Percentiles rank a stretch among this genome's conserved stretches.
Evolutionary conservation across 2,888 invertebrate genomes (phyloP).

Genomic region (Ophioninae sp.): DNA sequence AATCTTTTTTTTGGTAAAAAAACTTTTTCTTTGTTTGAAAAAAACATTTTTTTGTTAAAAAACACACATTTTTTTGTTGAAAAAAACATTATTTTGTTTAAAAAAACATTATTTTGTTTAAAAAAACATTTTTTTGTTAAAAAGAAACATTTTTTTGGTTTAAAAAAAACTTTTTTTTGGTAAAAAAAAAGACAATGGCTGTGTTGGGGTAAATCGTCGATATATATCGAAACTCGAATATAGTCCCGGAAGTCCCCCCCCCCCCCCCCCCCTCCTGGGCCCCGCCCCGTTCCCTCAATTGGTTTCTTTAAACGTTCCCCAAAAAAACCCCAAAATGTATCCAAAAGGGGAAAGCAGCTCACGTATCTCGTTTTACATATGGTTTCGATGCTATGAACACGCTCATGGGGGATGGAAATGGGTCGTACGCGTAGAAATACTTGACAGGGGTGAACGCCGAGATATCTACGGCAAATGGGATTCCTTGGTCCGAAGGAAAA

Average conservation of each 20-base stretch:
- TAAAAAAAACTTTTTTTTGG: too few species aligned
- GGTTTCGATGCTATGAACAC: constrained; percentile 67
- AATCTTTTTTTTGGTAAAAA: too few species aligned
- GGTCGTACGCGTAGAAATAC: constrained; percentile 23
- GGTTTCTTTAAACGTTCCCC: constrained; percentile 36
- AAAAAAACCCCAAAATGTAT: constrained; percentile 59
- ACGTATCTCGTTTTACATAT: constrained; percentile 70
- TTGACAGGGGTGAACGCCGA: constrained; percentile 51
- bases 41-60: too few species aligned
- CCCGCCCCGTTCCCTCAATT: constrained; percentile 35
- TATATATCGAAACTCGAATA: constrained; percentile 34
- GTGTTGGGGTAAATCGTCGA: constrained; percentile 2
- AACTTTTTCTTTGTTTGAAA: too few species aligned
- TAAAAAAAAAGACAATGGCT: constrained; percentile 14
- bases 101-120: too few species aligned
- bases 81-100: too few species aligned
- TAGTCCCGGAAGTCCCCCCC: constrained; percentile 50
- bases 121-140: too few species aligned
- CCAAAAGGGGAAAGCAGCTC: constrained; percentile 57
- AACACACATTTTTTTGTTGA: too few species aligned
- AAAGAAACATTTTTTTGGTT: too few species aligned
- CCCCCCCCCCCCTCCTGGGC: constrained; percentile 40
- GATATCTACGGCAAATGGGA: constrained; percentile 64
- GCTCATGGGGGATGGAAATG: constrained; percentile 12
- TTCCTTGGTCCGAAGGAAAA: constrained; percentile 62